Evolutionary conservation across 2,888 invertebrate genomes (phyloP).

Genomic region (Neocrepidodera transversa): DNA sequence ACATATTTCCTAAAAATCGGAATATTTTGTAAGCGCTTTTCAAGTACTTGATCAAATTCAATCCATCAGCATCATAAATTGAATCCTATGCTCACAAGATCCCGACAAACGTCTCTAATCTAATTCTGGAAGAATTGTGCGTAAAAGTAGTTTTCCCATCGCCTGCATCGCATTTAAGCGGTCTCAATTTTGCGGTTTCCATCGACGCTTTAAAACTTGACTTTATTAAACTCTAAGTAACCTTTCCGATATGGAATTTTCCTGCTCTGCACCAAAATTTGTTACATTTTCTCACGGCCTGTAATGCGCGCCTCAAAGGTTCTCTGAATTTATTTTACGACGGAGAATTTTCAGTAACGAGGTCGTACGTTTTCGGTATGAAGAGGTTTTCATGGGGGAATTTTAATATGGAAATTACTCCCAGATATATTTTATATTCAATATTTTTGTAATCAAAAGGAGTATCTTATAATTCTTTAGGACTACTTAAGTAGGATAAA

Average conservation of each 20-base stretch:
- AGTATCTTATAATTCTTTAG: not conserved
- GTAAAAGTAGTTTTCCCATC: constrained; percentile 45
- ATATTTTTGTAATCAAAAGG: constrained; percentile 20
- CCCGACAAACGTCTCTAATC: constrained; percentile 16
- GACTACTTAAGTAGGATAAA: not conserved
- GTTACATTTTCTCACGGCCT: constrained; percentile 28
- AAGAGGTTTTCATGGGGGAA: constrained; percentile 23
- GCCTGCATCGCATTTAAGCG: not conserved
- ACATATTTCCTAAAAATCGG: too few species aligned
- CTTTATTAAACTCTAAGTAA: constrained; percentile 38
- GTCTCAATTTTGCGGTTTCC: constrained; percentile 23
- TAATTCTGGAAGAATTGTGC: constrained; percentile 47
- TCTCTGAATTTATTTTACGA: constrained; percentile 26
- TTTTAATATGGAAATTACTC: constrained; percentile 22
- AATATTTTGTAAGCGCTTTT: too few species aligned
- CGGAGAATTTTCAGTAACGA: constrained; percentile 24
- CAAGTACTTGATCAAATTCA: too few species aligned
- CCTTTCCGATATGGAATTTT: constrained; percentile 30
- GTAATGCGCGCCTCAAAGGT: constrained; percentile 24
- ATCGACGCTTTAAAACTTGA: constrained; percentile 41
- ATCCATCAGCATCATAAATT: not conserved
- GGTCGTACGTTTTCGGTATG: constrained; percentile 22
- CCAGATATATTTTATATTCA: constrained; percentile 22
- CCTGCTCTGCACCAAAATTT: constrained; percentile 25
- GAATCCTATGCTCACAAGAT: not conserved